Conservation (phyloP, 2,113 vertebrate species). For the Amphilophus citrinellus region DNA sequence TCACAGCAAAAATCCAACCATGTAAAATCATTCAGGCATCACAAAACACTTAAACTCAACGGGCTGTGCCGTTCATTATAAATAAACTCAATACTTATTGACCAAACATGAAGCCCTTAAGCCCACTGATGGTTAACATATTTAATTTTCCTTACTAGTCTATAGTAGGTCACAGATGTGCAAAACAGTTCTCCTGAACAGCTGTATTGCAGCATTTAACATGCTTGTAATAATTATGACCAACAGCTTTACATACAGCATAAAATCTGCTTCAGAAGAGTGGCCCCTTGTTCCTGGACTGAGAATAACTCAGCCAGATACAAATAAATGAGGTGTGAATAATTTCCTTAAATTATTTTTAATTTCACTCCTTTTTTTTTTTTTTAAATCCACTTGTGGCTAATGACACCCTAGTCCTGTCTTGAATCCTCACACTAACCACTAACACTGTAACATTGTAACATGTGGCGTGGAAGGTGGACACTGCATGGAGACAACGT, state of each 20-base stretch:
- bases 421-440: neutral
- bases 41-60: neutral
- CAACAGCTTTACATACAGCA: neutral
- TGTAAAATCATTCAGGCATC: neutral
- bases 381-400: too few relatives aligned
- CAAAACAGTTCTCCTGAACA: neutral
- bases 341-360: neutral
- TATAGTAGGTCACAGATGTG: neutral
- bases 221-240: neutral
- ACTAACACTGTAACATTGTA: neutral
- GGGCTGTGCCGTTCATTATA: neutral
- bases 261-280: neutral
- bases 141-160: neutral
- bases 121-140: neutral
- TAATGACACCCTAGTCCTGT: neutral
- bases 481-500: neutral
- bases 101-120: neutral
- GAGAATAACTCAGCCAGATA: neutral
- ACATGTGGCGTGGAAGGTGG: neutral
- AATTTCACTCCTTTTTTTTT: neutral
- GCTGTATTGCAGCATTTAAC: neutral
- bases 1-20: neutral
- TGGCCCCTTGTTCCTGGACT: neutral
- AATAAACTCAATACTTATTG: neutral
- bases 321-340: neutral